A percentile compares a stretch with the other conserved stretches of the same genome.
Conservation (phyloP, 2,113 vertebrate genomes). For the Hemibagrus wyckioides region DNA sequence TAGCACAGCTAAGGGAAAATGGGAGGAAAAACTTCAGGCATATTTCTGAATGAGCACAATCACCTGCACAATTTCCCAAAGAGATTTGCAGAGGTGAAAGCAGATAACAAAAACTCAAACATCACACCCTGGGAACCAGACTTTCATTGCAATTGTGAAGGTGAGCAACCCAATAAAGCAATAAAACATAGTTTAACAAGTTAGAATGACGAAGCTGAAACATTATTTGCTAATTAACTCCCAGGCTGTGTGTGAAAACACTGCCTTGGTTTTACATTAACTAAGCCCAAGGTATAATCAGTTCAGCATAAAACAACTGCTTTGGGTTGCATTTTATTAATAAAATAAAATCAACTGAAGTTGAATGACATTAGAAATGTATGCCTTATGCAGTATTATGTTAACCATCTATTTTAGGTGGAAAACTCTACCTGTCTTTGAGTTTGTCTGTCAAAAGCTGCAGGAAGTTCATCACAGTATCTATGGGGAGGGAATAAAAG, state of each 20-base stretch:
- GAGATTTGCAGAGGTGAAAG: not conserved
- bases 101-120: not conserved
- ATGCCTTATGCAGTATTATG: not conserved
- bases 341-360: not conserved
- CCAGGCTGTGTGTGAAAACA: not conserved
- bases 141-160: not conserved
- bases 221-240: not conserved
- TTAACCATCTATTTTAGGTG: not conserved
- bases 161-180: not conserved
- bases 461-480: slow-evolving; percentile 89
- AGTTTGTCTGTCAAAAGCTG: slow-evolving; percentile 88
- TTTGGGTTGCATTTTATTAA: not conserved
- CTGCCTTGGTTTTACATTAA: not conserved
- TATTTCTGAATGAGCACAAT: not conserved
- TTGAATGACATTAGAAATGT: not conserved
- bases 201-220: not conserved
- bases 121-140: not conserved
- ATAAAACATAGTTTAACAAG: slow-evolving; percentile 4
- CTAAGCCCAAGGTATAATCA: too few species aligned
- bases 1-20: not conserved
- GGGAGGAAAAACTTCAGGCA: not conserved
- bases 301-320: not conserved
- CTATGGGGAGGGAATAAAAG: slow-evolving; percentile 66
- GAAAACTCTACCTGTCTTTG: slow-evolving; percentile 78
- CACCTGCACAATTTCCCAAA: not conserved